These are phyloP conservation scores for Lucilia sericata DNA, from an alignment of 1,140 invertebrate species.

Conservation along the genomic window DNA sequence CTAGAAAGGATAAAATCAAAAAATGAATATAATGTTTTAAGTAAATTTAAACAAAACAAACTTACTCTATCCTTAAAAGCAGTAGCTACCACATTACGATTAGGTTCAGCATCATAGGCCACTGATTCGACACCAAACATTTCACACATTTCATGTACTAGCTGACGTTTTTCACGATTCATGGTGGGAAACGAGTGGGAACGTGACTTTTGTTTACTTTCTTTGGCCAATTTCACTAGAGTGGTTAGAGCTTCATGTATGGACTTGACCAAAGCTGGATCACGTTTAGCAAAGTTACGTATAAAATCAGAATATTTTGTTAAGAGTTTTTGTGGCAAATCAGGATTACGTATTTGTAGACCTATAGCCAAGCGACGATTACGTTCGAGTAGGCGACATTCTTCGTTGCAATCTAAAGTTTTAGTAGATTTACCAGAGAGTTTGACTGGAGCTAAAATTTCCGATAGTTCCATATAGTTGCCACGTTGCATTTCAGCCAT, in stretches of 20 bases:
- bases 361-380: constrained; percentile 89
- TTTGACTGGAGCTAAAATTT: constrained; percentile 71
- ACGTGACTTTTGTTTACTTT: constrained; percentile 87
- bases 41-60: background rate
- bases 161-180: constrained; percentile 89
- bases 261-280: constrained; percentile 83
- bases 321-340: constrained; percentile 80
- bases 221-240: constrained; percentile 89
- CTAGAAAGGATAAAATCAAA: constrained; percentile 67
- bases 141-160: constrained; percentile 94
- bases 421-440: constrained; percentile 66
- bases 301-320: constrained; percentile 90
- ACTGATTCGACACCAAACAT: constrained; percentile 94
- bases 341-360: constrained; percentile 90
- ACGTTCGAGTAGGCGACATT: constrained; percentile 87
- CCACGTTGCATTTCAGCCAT: constrained; percentile 79
- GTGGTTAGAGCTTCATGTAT: constrained; percentile 88
- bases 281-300: constrained; percentile 85
- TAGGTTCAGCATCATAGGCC: constrained; percentile 94
- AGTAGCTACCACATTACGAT: constrained; percentile 93
- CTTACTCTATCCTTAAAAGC: constrained; percentile 83
- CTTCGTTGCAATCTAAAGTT: constrained; percentile 90
- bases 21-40: background rate
- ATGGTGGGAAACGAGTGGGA: constrained; percentile 92
- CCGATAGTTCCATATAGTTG: constrained; percentile 76